Conservation (phyloP, 2,797 vertebrate species). For the Neoniphon sammara region DNA sequence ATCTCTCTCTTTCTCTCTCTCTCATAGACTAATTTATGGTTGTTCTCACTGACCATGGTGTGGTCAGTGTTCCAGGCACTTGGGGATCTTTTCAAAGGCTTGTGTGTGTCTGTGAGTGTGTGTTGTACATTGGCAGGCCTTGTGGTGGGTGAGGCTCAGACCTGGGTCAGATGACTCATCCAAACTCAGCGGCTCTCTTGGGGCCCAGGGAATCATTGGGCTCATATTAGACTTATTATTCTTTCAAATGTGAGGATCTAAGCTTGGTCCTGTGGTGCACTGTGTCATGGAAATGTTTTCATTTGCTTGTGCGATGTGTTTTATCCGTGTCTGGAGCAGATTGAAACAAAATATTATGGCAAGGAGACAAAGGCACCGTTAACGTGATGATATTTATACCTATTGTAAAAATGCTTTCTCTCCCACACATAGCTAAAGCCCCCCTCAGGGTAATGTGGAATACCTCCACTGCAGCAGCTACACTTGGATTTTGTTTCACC, state of each 20-base stretch:
- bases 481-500: conserved; percentile 55
- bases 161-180: conserved; percentile 78
- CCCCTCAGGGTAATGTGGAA: conserved; percentile 53
- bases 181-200: conserved; percentile 53
- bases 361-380: conserved; percentile 51
- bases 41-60: conserved; percentile 66
- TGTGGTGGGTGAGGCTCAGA: conserved; percentile 62
- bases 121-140: conserved; percentile 52
- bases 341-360: conserved; percentile 72
- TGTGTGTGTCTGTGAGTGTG: conserved; percentile 27
- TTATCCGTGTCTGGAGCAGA: conserved; percentile 55
- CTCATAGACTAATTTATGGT: conserved; percentile 66
- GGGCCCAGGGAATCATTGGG: conserved; percentile 59
- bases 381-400: conserved; percentile 65
- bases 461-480: conserved; percentile 47
- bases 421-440: conserved; percentile 35
- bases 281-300: conserved; percentile 63
- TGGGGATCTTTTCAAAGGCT: conserved; percentile 69
- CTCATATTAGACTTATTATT: conserved; percentile 67
- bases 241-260: conserved; percentile 62
- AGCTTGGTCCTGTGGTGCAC: conserved; percentile 52
- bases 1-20: conserved; percentile 52
- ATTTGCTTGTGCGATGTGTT: conserved; percentile 55
- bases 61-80: conserved; percentile 74
- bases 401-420: conserved; percentile 66